Percentiles rank a stretch among this genome's conserved stretches.
Conservation (phyloP, 2,888 invertebrate genomes). For the Watsonalla binaria region DNA sequence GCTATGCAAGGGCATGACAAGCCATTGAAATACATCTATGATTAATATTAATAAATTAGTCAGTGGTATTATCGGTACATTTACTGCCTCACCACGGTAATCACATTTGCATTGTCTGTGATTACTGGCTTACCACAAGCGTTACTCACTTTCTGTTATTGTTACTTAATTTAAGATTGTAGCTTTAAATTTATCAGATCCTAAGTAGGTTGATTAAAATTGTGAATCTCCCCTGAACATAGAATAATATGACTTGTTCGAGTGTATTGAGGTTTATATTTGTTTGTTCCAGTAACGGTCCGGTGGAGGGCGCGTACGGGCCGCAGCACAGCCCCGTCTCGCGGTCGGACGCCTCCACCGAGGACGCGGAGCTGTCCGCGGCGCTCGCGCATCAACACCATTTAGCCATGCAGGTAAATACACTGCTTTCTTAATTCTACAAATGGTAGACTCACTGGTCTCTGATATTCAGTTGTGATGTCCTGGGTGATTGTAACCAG, state of each 20-base stretch:
- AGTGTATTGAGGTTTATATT: background rate
- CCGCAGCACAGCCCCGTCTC: slow-evolving; percentile 75
- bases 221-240: too few species aligned
- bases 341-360: slow-evolving; percentile 75
- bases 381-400: slow-evolving; percentile 73
- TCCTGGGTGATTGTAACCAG: background rate
- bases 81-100: too few species aligned
- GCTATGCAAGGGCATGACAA: background rate
- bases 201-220: too few species aligned
- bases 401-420: slow-evolving; percentile 70
- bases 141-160: too few species aligned
- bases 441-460: too few species aligned
- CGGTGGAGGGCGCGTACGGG: slow-evolving; percentile 73
- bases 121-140: too few species aligned
- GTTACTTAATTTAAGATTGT: too few species aligned
- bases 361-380: slow-evolving; percentile 74
- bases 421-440: too few species aligned
- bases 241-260: too few species aligned
- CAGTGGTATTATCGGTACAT: slow-evolving; percentile 3
- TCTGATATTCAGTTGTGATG: background rate
- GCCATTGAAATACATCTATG: background rate
- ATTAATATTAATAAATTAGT: too few species aligned
- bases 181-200: too few species aligned
- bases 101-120: too few species aligned
- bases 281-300: slow-evolving; percentile 67